phyloP scores from a whole-genome alignment of 2,888 invertebrate genomes.

The Smittia sp. region DNA sequence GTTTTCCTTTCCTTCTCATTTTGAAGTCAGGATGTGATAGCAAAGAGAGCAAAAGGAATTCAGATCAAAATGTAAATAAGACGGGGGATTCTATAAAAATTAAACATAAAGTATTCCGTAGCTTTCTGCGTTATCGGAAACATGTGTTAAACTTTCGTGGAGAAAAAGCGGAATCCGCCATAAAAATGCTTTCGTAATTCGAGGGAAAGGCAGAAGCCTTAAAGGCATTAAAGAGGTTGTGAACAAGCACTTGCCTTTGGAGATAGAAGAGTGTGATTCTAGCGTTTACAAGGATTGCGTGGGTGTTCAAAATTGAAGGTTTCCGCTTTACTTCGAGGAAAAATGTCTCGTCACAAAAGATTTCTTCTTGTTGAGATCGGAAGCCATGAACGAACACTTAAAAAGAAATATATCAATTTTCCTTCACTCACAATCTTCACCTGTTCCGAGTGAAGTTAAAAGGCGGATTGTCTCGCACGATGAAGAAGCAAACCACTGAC shows the following conservation, averaged over 20 bases:
- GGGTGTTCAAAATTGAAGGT: no score
- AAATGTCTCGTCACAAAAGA: background rate
- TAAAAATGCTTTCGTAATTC: slow-evolving; percentile 1
- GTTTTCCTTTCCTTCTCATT: no score
- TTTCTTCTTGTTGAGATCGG: background rate
- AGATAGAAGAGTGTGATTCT: background rate
- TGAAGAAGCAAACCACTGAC: slow-evolving; percentile 19
- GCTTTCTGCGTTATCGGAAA: background rate
- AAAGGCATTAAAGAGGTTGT: background rate
- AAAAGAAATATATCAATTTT: background rate
- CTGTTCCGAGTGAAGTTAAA: background rate
- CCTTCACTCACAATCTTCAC: background rate
- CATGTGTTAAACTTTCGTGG: background rate
- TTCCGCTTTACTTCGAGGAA: no score
- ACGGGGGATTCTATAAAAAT: background rate
- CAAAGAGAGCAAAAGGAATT: background rate
- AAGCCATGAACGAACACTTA: no score
- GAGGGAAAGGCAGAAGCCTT: background rate
- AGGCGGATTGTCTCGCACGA: slow-evolving; percentile 8
- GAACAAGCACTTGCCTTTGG: background rate
- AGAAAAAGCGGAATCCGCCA: no score
- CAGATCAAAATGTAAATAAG: slow-evolving; percentile 7
- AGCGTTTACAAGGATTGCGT: background rate
- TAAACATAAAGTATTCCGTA: background rate
- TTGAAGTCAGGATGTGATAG: background rate